These are phyloP conservation scores for Bursaphelenchus okinawaensis DNA, from an alignment of 2,888 invertebrate genomes.

Conservation along the genomic window DNA sequence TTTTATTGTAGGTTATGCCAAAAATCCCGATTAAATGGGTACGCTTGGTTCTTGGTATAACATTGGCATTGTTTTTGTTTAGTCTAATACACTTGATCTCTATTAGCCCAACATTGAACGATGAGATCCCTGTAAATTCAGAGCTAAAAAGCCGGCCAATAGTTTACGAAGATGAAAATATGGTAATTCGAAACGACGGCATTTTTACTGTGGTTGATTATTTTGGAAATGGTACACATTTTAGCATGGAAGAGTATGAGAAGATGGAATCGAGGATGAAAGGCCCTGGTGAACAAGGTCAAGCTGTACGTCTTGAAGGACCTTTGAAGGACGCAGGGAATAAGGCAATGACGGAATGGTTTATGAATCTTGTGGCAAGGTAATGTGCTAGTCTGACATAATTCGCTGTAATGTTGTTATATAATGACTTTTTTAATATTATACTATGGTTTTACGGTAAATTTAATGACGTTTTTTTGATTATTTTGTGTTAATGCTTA, in stretches of 20 bases:
- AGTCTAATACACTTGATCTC: no score
- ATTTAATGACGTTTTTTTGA: no score
- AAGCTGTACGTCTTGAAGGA: not conserved
- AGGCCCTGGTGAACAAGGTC: not conserved
- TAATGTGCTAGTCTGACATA: no score
- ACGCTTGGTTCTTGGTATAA: no score
- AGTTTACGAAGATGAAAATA: not conserved
- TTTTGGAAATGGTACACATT: not conserved
- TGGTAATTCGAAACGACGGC: not conserved
- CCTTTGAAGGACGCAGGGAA: not conserved
- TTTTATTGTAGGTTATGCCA: no score
- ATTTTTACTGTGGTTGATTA: not conserved
- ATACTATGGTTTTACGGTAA: no score
- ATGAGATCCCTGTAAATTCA: no score
- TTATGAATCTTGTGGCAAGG: not conserved
- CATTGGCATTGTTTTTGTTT: no score
- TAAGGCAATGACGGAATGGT: not conserved
- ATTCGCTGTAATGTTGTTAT: no score
- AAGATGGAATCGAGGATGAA: not conserved
- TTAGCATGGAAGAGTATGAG: not conserved
- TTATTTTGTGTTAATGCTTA: not conserved
- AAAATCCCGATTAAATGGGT: no score
- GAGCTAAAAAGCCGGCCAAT: slow-evolving; percentile 1
- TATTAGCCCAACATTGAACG: no score
- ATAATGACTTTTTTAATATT: no score